Evolutionary conservation across 2,888 invertebrate genomes (phyloP).

Genomic region (Busseola fusca): DNA sequence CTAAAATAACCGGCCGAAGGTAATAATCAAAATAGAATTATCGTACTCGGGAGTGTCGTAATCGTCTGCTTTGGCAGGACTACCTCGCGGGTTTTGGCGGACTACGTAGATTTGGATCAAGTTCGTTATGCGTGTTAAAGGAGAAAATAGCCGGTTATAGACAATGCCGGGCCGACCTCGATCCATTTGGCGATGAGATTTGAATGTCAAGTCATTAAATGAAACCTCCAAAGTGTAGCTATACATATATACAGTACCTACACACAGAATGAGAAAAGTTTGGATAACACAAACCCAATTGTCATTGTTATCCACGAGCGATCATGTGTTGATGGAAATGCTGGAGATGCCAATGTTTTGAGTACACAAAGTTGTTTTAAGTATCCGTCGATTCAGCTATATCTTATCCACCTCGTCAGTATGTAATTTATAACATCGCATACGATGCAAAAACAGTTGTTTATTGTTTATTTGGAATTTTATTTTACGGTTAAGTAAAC

Average conservation of each 20-base stretch:
- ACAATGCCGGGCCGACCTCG: conserved; percentile 56
- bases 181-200: conserved; percentile 53
- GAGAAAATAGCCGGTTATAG: conserved; percentile 57
- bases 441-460: conserved; percentile 42
- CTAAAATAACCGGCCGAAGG: conserved; percentile 87
- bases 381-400: conserved; percentile 42
- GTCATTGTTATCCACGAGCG: conserved; percentile 36
- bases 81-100: conserved; percentile 73
- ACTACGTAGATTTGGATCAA: conserved; percentile 73
- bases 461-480: conserved; percentile 55
- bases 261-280: conserved; percentile 25
- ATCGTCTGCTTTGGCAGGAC: conserved; percentile 82
- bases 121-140: conserved; percentile 61
- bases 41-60: conserved; percentile 83
- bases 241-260: background rate
- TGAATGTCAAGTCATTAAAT: conserved; percentile 48
- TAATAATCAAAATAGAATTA: conserved; percentile 89
- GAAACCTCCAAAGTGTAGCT: conserved; percentile 13
- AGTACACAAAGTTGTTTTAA: conserved; percentile 49
- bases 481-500: conserved; percentile 44
- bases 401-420: conserved; percentile 44
- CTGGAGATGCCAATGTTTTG: conserved; percentile 47
- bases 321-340: conserved; percentile 43
- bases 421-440: conserved; percentile 51
- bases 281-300: conserved; percentile 29